These are phyloP conservation scores for Scaptomyza reducta DNA, from an alignment of 2,888 invertebrate genomes.

Conservation along the genomic window DNA sequence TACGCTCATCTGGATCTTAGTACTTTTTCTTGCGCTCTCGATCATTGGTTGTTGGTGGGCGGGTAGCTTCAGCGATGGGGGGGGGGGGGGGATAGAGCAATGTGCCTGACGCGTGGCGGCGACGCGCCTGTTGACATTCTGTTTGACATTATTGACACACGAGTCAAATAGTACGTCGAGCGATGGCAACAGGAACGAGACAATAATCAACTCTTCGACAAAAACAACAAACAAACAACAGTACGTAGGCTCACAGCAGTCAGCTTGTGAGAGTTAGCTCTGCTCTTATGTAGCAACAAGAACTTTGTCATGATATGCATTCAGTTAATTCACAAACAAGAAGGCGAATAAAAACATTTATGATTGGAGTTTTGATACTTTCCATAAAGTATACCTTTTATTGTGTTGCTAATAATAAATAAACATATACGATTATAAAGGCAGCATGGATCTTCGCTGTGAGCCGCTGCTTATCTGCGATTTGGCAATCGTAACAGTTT, in stretches of 20 bases:
- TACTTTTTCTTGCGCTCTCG: constrained; percentile 12
- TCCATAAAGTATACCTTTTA: background rate
- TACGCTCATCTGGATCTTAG: constrained; percentile 33
- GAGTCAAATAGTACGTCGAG: constrained; percentile 51
- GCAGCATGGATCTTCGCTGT: constrained; percentile 30
- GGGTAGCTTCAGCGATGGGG: no score
- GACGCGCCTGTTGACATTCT: constrained; percentile 71
- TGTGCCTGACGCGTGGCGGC: constrained; percentile 71
- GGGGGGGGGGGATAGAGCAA: constrained; percentile 32
- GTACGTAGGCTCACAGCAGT: constrained; percentile 12
- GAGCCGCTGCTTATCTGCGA: constrained; percentile 62
- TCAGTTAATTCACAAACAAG: background rate
- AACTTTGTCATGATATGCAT: constrained; percentile 9
- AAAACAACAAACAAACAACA: background rate
- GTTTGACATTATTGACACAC: constrained; percentile 78
- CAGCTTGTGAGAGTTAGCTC: constrained; percentile 57
- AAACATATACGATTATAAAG: constrained; percentile 3
- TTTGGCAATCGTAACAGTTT: constrained; percentile 78
- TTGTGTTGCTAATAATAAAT: constrained; percentile 1
- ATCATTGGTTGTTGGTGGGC: constrained; percentile 43
- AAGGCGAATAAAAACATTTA: no score
- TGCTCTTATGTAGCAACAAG: constrained; percentile 15
- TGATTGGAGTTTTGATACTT: background rate
- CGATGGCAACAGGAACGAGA: constrained; percentile 17
- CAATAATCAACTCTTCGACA: constrained; percentile 41